Conservation (phyloP, 2,888 invertebrate genomes). For the Galeruca laticollis region DNA sequence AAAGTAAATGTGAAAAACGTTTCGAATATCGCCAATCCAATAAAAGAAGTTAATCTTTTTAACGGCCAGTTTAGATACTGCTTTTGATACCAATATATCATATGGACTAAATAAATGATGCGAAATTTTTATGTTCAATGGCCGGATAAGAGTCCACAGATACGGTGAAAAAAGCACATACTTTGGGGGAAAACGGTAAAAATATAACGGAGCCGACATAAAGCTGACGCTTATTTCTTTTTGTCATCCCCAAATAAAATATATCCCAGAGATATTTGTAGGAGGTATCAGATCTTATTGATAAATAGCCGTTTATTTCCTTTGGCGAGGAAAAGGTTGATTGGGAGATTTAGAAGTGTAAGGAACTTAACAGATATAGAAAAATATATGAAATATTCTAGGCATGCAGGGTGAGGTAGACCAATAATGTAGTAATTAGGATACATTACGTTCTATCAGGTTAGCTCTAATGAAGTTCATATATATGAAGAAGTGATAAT, state of each 20-base stretch:
- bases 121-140: constrained; percentile 8
- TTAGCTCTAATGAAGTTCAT: too few relatives aligned
- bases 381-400: too few relatives aligned
- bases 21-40: not conserved
- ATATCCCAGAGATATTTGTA: constrained; percentile 9
- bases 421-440: too few relatives aligned
- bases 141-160: not conserved
- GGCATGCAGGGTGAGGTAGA: too few relatives aligned
- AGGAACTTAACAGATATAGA: not conserved
- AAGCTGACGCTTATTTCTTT: constrained; percentile 21
- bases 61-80: not conserved
- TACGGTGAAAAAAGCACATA: constrained; percentile 3
- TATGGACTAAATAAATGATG: constrained; percentile 13
- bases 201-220: not conserved
- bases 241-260: constrained; percentile 1
- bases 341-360: not conserved
- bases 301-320: constrained; percentile 11
- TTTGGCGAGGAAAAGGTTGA: not conserved
- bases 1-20: not conserved
- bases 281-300: not conserved
- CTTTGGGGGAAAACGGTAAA: not conserved
- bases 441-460: too few relatives aligned
- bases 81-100: constrained; percentile 13
- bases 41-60: not conserved
- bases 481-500: too few relatives aligned